Conservation (phyloP, 2,113 vertebrate genomes). For the Rhinolophus sinicus region DNA sequence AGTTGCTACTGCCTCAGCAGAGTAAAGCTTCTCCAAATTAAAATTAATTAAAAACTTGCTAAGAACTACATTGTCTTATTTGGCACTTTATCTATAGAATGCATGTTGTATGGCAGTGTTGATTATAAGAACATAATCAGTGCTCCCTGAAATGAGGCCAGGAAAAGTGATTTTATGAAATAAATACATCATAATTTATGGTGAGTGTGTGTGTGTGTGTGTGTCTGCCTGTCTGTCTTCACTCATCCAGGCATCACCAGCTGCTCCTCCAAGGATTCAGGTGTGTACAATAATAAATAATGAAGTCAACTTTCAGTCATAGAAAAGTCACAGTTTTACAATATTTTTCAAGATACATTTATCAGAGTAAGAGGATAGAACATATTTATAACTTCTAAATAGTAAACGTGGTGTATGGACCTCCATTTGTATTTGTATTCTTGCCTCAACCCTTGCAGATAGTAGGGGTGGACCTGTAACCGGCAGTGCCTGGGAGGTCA, state of each 20-base stretch:
- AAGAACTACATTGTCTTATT: not conserved
- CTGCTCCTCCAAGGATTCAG: not conserved
- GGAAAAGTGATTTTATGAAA: not conserved
- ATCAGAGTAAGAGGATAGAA: not conserved
- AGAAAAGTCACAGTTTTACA: not conserved
- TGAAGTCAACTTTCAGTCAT: not conserved
- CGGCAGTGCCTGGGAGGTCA: rapidly evolving
- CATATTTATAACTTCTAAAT: not conserved
- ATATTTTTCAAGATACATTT: not conserved
- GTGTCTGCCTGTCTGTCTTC: not conserved
- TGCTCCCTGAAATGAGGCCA: not conserved
- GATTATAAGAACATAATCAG: not conserved
- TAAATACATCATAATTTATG: not conserved
- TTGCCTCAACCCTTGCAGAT: not conserved
- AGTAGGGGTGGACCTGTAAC: not conserved
- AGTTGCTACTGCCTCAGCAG: not conserved
- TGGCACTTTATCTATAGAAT: not conserved
- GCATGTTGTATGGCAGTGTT: not conserved
- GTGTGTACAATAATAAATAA: not conserved
- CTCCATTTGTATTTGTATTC: not conserved
- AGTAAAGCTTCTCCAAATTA: not conserved
- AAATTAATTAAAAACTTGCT: not conserved
- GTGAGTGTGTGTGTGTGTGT: rapidly evolving
- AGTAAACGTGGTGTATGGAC: not conserved
- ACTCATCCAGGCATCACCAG: not conserved